These are phyloP conservation scores for Catajapyx aquilonaris DNA, from an alignment of 1,140 invertebrate genomes.

Conservation along the genomic window DNA sequence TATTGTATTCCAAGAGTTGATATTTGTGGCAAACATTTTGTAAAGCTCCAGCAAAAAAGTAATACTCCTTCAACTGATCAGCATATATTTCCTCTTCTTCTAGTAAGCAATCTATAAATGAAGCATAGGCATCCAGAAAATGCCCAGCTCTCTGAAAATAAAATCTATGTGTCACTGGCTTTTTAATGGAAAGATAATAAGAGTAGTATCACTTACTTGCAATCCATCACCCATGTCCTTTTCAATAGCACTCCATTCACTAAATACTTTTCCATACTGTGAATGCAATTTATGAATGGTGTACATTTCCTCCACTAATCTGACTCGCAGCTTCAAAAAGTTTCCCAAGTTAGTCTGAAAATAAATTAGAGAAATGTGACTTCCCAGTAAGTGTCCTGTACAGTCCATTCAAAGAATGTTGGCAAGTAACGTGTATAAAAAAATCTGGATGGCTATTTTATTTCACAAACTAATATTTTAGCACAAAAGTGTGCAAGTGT, in stretches of 20 bases:
- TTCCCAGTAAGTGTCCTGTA: too few species aligned
- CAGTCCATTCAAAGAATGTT: too few species aligned
- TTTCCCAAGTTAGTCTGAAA: conserved; percentile 25
- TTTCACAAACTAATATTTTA: too few species aligned
- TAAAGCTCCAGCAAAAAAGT: conserved; percentile 49
- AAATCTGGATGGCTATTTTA: too few species aligned
- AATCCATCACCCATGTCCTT: conserved; percentile 62
- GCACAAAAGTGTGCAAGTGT: too few species aligned
- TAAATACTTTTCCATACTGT: conserved; percentile 61
- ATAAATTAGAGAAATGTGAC: too few species aligned
- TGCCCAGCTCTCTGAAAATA: conserved; percentile 33
- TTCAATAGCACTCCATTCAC: conserved; percentile 68
- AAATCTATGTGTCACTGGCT: neutral
- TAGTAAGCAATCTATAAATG: conserved; percentile 46
- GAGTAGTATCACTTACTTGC: conserved; percentile 31
- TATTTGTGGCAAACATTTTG: conserved; percentile 51
- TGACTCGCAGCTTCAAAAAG: conserved; percentile 31
- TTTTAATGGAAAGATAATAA: neutral
- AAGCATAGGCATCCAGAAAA: conserved; percentile 53
- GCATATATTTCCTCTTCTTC: conserved; percentile 65
- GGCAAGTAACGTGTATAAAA: too few species aligned
- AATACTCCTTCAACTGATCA: conserved; percentile 67
- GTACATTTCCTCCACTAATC: conserved; percentile 52
- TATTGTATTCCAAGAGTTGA: conserved; percentile 44
- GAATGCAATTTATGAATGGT: conserved; percentile 59